A percentile compares a stretch with the other conserved stretches of the same genome.
Evolutionary conservation across 2,888 invertebrate species (phyloP).

Genomic region (Calameuta filiformis): DNA sequence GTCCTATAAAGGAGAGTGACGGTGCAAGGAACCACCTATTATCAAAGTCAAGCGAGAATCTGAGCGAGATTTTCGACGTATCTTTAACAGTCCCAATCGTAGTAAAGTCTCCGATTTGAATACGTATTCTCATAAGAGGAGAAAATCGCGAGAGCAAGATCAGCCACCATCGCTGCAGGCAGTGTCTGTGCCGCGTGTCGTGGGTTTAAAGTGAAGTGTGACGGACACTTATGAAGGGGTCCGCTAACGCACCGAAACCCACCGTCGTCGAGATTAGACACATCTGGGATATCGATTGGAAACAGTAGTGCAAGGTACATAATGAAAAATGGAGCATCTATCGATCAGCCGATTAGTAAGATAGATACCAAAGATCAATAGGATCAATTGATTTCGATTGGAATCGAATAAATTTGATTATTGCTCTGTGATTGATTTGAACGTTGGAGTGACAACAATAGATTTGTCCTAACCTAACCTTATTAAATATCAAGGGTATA

Average conservation of each 20-base stretch:
- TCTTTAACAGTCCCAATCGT: not conserved
- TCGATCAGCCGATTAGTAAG: not conserved
- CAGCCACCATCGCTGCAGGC: not conserved
- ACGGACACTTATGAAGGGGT: constrained; percentile 60
- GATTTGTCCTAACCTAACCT: constrained; percentile 18
- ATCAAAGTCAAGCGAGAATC: not conserved
- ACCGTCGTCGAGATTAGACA: constrained; percentile 52
- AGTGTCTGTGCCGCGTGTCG: not conserved
- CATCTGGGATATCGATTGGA: constrained; percentile 61
- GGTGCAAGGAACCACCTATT: constrained; percentile 6
- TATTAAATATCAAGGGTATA: constrained; percentile 33
- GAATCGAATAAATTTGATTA: not conserved
- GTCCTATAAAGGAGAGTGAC: not conserved
- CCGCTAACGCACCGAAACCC: constrained; percentile 48
- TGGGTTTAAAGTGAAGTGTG: constrained; percentile 20
- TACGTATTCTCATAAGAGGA: not conserved
- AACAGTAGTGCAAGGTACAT: constrained; percentile 55
- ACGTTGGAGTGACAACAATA: not conserved
- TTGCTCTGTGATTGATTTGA: not conserved
- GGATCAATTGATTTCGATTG: not conserved
- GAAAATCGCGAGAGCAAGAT: not conserved
- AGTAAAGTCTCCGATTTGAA: not conserved
- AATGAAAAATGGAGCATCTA: not conserved
- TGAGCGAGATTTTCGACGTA: not conserved
- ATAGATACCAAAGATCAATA: not conserved